phyloP scores from a whole-genome alignment of 2,888 invertebrate species.

The Tachina lurida region DNA sequence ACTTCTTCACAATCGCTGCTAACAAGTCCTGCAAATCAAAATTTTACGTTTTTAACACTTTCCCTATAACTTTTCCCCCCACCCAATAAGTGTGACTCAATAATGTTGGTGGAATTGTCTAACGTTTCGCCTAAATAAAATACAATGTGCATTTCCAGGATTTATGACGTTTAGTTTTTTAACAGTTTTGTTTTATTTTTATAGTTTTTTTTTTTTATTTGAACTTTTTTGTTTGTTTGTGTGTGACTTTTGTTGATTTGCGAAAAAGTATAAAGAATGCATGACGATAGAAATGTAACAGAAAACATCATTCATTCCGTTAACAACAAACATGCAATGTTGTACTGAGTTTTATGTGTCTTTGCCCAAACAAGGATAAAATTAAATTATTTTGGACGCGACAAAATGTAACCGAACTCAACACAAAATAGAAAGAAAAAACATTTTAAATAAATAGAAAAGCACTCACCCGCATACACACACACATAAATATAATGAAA shows the following conservation, averaged over 20 bases:
- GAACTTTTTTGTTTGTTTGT: not conserved
- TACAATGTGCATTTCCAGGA: constrained; percentile 26
- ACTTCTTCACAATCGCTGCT: too few species aligned
- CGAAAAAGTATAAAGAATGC: constrained; percentile 43
- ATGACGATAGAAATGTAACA: constrained; percentile 26
- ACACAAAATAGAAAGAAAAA: constrained; percentile 3
- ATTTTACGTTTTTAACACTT: not conserved
- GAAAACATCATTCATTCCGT: constrained; percentile 6
- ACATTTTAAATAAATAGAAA: not conserved
- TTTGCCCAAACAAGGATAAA: constrained; percentile 44
- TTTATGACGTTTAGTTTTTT: constrained; percentile 57
- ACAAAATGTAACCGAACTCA: constrained; percentile 57
- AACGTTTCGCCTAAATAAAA: constrained; percentile 35
- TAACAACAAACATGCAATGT: constrained; percentile 17
- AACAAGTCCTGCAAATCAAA: too few species aligned
- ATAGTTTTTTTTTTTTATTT: too few species aligned
- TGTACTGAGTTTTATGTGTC: constrained; percentile 47
- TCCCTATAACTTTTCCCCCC: not conserved
- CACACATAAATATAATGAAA: not conserved
- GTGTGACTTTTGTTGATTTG: constrained; percentile 53
- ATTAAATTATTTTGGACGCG: constrained; percentile 67
- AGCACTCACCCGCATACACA: not conserved
- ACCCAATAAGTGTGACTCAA: not conserved
- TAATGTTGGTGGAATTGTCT: constrained; percentile 33
- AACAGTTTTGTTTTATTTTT: not conserved